phyloP scores from a whole-genome alignment of 2,113 vertebrate species.

The Sarotherodon lohbergeri region DNA sequence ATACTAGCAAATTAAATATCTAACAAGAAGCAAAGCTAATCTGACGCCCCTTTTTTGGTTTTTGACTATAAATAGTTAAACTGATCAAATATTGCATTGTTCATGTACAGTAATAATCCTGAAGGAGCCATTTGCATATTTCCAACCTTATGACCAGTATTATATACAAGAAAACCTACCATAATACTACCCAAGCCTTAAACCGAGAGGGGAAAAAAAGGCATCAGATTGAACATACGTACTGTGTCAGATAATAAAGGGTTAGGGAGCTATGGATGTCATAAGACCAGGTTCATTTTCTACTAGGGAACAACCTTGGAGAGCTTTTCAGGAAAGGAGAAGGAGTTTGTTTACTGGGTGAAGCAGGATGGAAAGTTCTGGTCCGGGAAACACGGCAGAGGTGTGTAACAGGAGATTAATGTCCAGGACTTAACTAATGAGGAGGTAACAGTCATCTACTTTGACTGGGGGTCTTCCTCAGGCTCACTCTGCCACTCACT shows the following conservation, averaged over 20 bases:
- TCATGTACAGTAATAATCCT: not conserved
- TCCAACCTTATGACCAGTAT: slow-evolving; percentile 55
- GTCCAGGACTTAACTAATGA: slow-evolving; percentile 43
- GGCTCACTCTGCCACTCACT: slow-evolving; percentile 80
- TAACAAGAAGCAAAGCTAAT: slow-evolving; percentile 16
- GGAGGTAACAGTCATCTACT: slow-evolving; percentile 10
- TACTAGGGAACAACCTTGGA: slow-evolving; percentile 25
- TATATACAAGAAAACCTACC: not conserved
- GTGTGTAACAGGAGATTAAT: slow-evolving; percentile 59
- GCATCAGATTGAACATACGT: slow-evolving; percentile 27
- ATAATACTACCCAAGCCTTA: not conserved
- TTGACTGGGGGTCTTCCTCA: slow-evolving; percentile 21
- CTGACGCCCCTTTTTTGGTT: slow-evolving; percentile 26
- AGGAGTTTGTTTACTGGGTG: slow-evolving; percentile 34
- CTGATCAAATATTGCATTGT: not conserved
- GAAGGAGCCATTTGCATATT: slow-evolving; percentile 5
- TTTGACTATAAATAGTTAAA: not conserved
- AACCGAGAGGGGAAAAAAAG: not conserved
- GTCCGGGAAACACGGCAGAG: slow-evolving; percentile 51
- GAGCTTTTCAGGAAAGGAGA: slow-evolving; percentile 19
- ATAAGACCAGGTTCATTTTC: not conserved
- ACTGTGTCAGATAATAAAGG: not conserved
- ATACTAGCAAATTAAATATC: not conserved
- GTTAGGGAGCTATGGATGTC: not conserved
- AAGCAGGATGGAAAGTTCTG: slow-evolving; percentile 23